Evolutionary conservation across 2,113 vertebrate genomes (phyloP).

Genomic region (Conger conger): DNA sequence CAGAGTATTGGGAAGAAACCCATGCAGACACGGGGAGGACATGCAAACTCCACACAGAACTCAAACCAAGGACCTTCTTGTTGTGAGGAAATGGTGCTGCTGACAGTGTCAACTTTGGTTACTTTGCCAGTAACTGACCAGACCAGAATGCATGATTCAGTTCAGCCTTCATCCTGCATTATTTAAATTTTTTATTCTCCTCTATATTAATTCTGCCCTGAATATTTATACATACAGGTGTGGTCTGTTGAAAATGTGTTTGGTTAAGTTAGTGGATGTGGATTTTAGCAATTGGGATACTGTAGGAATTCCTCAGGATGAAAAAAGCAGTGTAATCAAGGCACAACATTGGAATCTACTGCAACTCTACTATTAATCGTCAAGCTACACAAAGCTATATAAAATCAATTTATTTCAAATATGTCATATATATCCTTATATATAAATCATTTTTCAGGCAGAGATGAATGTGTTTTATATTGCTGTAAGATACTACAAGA

Average conservation of each 20-base stretch:
- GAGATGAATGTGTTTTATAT: background rate
- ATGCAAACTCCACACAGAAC: too few relatives aligned
- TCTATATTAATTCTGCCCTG: background rate
- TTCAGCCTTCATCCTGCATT: background rate
- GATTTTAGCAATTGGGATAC: background rate
- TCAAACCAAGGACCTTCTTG: too few relatives aligned
- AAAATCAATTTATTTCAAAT: background rate
- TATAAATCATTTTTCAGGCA: background rate
- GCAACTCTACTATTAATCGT: background rate
- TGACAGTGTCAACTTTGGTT: too few relatives aligned
- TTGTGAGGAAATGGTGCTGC: too few relatives aligned
- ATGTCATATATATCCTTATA: background rate
- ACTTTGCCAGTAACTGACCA: background rate
- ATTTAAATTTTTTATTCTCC: background rate
- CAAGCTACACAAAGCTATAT: background rate
- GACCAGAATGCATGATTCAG: background rate
- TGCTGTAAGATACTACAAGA: background rate
- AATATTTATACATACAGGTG: background rate
- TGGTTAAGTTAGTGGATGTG: slow-evolving; percentile 2
- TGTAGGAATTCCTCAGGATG: slow-evolving; percentile 6
- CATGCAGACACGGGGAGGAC: too few relatives aligned
- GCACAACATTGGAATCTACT: background rate
- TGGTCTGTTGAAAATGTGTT: slow-evolving; percentile 3
- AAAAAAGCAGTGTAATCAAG: background rate
- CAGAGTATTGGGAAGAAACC: too few relatives aligned